phyloP scores from a whole-genome alignment of 2,888 invertebrate species.

The Polymixis flavicincta region DNA sequence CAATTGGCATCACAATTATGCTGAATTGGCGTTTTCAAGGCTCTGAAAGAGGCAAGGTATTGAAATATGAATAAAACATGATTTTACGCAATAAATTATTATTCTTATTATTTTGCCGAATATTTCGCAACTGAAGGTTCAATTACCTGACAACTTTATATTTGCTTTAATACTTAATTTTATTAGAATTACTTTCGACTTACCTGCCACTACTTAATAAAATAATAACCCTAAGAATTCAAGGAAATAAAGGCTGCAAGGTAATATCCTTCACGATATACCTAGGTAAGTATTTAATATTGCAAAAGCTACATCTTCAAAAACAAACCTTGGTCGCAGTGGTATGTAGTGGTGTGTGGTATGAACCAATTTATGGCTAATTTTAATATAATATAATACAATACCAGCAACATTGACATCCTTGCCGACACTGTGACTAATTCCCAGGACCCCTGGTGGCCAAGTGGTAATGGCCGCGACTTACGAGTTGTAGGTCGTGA shows the following conservation, averaged over 20 bases:
- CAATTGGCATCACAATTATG: conserved; percentile 46
- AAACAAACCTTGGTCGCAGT: no score
- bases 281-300: conserved; percentile 7
- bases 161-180: background rate
- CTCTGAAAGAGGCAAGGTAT: background rate
- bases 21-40: conserved; percentile 32
- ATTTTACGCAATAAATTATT: conserved; percentile 4
- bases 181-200: background rate
- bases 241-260: background rate
- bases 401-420: no score
- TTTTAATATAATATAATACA: no score
- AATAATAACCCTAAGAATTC: background rate
- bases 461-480: no score
- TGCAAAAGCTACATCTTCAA: conserved; percentile 41
- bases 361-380: no score
- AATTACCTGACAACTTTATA: background rate
- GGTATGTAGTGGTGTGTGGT: no score
- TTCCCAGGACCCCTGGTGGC: no score
- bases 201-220: background rate
- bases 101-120: background rate
- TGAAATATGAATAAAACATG: conserved; percentile 26
- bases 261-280: conserved; percentile 29
- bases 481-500: no score
- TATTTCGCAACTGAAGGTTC: background rate
- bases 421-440: no score